These are phyloP conservation scores for Sparidentex hasta DNA, from an alignment of 2,797 vertebrate genomes.

Conservation along the genomic window DNA sequence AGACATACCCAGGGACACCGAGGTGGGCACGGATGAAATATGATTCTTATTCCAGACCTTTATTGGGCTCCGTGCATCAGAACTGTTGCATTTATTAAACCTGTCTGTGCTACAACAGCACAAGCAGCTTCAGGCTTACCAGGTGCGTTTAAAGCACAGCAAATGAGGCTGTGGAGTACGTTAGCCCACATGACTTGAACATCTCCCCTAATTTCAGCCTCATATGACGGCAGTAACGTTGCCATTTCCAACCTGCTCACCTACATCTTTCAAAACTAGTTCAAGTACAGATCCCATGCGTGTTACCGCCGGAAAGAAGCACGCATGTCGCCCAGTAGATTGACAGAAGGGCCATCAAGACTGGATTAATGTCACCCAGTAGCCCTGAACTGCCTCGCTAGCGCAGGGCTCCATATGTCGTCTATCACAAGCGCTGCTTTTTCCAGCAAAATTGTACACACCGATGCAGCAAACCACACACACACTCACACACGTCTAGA, in stretches of 20 bases:
- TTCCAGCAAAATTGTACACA: conserved; percentile 25
- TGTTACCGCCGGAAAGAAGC: conserved; percentile 11
- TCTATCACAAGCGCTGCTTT: conserved; percentile 19
- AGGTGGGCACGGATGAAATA: conserved; percentile 59
- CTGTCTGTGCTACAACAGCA: conserved; percentile 16
- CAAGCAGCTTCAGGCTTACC: conserved; percentile 5
- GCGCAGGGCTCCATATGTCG: conserved; percentile 26
- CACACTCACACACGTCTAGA: conserved; percentile 17
- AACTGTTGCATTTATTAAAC: conserved; percentile 56
- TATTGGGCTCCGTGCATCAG: conserved; percentile 34
- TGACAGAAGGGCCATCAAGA: conserved; percentile 24
- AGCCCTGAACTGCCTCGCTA: conserved; percentile 29
- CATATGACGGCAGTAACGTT: neutral
- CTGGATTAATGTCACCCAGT: conserved; percentile 34
- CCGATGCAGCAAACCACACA: conserved; percentile 8
- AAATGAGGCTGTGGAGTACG: conserved; percentile 29
- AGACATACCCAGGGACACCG: conserved; percentile 43
- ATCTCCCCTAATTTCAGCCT: neutral
- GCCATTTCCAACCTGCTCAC: neutral
- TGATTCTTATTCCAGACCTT: conserved; percentile 58
- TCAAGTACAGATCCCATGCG: neutral
- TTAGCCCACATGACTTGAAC: conserved; percentile 7
- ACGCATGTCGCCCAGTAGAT: conserved; percentile 1
- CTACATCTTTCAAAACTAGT: conserved; percentile 11
- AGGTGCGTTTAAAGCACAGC: conserved; percentile 16